Evolutionary conservation across 2,797 vertebrate species (phyloP), one percentile per base, ranked within the genome.

Genomic region (Momotus momota): DNA sequence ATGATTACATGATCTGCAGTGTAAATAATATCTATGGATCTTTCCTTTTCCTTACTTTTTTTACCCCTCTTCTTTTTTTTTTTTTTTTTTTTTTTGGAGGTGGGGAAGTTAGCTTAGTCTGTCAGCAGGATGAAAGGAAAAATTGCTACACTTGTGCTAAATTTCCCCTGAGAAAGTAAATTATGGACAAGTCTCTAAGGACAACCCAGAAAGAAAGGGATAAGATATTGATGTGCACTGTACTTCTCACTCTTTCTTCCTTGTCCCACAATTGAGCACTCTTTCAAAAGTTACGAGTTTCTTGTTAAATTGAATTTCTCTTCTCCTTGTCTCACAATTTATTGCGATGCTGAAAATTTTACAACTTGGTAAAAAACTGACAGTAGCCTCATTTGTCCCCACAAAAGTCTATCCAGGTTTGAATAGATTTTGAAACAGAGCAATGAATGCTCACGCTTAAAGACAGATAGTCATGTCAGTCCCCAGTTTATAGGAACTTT

Each of bases 131-230:
- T 97, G 95, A 98, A 97, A 97, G 95, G 94, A 96, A 97, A 97
- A 97, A 97, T 96, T 96, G 95, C 96, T 97, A 87, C 96, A 96
- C 96, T 97, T 97, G 96, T 94, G 91, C 72, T 97, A 96, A 97
- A 98, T 97, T 98, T 98, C 97, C 97, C 97, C 90, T 71, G 96
- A 95, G 97, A 96, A 91, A 96, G 95, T 97, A 97, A 97, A 97
- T 97, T 97, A 97, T 96, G 93, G 96, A 93, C 94, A 96, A 93
- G 77, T 82, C 95, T 97, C 92, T 94, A 97, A 97, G 97, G 97
- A 97, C 97, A 97, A 69, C 78, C 89, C 92, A 81, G 95, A 95
- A 96, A 86, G 81, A 97, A 94, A 96, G 77, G 96, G 94, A 90
- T 92, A 89, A 95, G 90, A 89, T 97, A 97, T 97, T 97, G 97